These are phyloP conservation scores for Cariama cristata DNA, from an alignment of 2,113 vertebrate genomes.

Conservation along the genomic window DNA sequence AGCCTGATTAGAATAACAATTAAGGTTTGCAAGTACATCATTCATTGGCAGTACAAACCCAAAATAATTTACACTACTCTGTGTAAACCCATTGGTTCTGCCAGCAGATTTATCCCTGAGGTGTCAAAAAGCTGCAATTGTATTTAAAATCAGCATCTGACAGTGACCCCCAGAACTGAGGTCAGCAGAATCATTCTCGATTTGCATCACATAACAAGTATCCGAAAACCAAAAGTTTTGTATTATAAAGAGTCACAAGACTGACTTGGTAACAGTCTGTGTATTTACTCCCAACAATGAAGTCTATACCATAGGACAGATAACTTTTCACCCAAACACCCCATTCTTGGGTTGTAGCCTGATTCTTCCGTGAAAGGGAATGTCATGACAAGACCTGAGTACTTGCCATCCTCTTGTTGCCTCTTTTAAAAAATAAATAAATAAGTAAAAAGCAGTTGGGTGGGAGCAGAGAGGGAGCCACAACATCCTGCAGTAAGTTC, in stretches of 20 bases:
- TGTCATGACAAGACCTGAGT: neutral
- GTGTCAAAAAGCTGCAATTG: neutral
- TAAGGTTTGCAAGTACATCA: neutral
- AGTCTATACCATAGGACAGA: neutral
- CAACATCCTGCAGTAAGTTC: neutral
- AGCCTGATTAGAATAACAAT: neutral
- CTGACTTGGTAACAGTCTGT: neutral
- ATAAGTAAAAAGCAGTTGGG: neutral
- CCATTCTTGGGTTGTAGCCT: neutral
- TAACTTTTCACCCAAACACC: neutral
- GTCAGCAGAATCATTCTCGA: neutral
- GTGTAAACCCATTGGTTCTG: neutral
- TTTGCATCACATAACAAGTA: neutral
- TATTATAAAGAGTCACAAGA: neutral
- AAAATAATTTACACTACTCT: neutral
- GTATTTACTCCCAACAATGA: neutral
- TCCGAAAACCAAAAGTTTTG: neutral
- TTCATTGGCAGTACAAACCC: neutral
- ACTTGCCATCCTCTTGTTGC: neutral
- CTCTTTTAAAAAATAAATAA: neutral
- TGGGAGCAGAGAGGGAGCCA: neutral
- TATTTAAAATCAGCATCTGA: neutral
- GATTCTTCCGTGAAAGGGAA: neutral
- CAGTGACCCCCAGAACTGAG: neutral
- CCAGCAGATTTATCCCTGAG: neutral